These are phyloP conservation scores for Huso huso DNA, from an alignment of 2,797 vertebrate genomes.

Conservation along the genomic window DNA sequence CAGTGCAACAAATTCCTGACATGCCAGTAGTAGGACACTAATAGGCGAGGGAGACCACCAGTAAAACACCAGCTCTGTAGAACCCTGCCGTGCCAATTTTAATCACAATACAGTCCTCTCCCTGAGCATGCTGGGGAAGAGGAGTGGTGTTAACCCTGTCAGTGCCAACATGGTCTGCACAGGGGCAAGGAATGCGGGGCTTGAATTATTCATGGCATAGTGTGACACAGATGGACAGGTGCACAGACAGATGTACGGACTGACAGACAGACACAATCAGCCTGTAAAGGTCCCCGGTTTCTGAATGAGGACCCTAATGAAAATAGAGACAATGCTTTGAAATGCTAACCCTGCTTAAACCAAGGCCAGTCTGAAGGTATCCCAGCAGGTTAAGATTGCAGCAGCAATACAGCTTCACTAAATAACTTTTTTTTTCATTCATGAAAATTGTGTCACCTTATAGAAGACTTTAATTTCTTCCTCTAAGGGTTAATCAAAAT, in stretches of 20 bases:
- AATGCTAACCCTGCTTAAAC: too few species aligned
- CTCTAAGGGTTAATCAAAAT: too few species aligned
- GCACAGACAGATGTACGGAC: slow-evolving; percentile 25
- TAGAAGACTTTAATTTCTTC: too few species aligned
- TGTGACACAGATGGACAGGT: slow-evolving; percentile 9
- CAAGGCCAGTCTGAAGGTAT: too few species aligned
- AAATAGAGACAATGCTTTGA: too few species aligned
- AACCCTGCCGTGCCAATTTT: slow-evolving; percentile 58
- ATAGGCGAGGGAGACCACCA: slow-evolving; percentile 64
- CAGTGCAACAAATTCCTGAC: slow-evolving; percentile 54
- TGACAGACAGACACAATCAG: slow-evolving; percentile 6
- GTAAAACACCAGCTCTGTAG: slow-evolving; percentile 59
- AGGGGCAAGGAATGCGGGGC: too few species aligned
- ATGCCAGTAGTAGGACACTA: slow-evolving; percentile 71
- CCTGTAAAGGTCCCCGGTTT: too few species aligned
- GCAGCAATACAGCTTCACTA: too few species aligned
- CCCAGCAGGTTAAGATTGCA: too few species aligned
- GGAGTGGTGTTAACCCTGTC: slow-evolving; percentile 43
- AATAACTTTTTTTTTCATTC: too few species aligned
- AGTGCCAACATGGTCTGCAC: slow-evolving; percentile 20
- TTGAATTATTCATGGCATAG: neutral
- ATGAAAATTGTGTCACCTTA: too few species aligned
- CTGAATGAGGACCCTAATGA: too few species aligned
- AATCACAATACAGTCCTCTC: slow-evolving; percentile 57
- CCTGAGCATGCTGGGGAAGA: slow-evolving; percentile 41